Conservation (phyloP, 2,797 vertebrate genomes). For the Rachycentron canadum region DNA sequence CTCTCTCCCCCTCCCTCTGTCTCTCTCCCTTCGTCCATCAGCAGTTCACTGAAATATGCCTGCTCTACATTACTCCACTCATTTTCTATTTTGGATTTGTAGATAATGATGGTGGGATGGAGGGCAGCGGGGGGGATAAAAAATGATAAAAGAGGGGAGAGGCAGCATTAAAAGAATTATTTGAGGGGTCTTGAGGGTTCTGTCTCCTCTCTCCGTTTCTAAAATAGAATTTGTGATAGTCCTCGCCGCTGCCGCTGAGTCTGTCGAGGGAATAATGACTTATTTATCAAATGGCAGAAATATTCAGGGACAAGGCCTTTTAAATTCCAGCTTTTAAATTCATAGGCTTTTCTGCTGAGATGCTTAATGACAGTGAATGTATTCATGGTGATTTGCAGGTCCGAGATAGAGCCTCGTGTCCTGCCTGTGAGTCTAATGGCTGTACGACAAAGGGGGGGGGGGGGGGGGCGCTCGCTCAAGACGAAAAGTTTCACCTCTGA, state of each 20-base stretch:
- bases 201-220: constrained; percentile 42
- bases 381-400: constrained; percentile 65
- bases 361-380: constrained; percentile 71
- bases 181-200: constrained; percentile 61
- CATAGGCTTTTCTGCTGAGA: constrained; percentile 61
- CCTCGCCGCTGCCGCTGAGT: constrained; percentile 37
- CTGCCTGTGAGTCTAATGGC: constrained; percentile 50
- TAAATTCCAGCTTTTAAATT: constrained; percentile 66
- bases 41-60: constrained; percentile 49
- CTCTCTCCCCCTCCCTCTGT: no score
- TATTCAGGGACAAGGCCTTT: constrained; percentile 72
- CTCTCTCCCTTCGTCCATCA: constrained; percentile 28
- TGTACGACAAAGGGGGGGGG: constrained; percentile 51
- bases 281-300: constrained; percentile 79
- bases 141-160: constrained; percentile 57
- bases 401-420: constrained; percentile 24
- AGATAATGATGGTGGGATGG: constrained; percentile 65
- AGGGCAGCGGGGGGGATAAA: constrained; percentile 18
- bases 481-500: constrained; percentile 64
- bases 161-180: constrained; percentile 68
- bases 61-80: constrained; percentile 58
- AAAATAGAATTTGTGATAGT: constrained; percentile 73
- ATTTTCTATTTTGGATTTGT: constrained; percentile 65
- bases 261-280: constrained; percentile 75
- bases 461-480: neutral